A percentile compares a stretch with the other conserved stretches of the same genome.
Evolutionary conservation across 30 jellyfish, hydroid and myxozoan genomes (phyloP).

Genomic region (Aurelia coerulea): DNA sequence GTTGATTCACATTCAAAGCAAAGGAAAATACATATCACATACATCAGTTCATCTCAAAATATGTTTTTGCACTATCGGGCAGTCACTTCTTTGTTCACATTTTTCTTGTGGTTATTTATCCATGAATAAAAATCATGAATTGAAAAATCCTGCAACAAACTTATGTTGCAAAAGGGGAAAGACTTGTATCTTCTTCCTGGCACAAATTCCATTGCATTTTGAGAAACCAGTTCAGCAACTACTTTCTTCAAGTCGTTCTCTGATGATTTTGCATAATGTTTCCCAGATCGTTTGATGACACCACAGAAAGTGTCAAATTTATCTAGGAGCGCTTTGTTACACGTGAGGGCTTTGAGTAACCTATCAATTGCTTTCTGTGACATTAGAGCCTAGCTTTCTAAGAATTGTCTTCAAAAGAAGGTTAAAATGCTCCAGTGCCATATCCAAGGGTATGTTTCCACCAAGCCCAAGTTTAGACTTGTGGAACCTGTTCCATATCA

Average conservation of each 20-base stretch:
- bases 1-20: constrained; percentile 3
- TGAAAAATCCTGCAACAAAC: no score
- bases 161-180: constrained; percentile 28
- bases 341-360: no score
- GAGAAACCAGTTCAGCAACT: constrained; percentile 35
- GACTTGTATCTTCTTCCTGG: constrained; percentile 39
- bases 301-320: constrained; percentile 6
- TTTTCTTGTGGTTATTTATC: constrained; percentile 16
- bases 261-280: no score
- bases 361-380: no score
- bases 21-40: constrained; percentile 9
- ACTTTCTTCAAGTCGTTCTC: constrained; percentile 28
- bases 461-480: no score
- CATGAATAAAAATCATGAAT: constrained; percentile 20
- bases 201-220: constrained; percentile 35
- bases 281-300: no score
- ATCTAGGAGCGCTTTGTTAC: no score
- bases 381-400: no score
- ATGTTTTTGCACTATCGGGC: constrained; percentile 26
- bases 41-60: constrained; percentile 5
- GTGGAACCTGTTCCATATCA: no score
- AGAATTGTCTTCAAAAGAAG: no score
- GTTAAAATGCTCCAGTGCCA: no score
- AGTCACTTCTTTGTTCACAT: constrained; percentile 26
- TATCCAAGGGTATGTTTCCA: no score